These are phyloP conservation scores for Oreochromis grahami DNA, from an alignment of 2,797 vertebrate species.

Conservation along the genomic window DNA sequence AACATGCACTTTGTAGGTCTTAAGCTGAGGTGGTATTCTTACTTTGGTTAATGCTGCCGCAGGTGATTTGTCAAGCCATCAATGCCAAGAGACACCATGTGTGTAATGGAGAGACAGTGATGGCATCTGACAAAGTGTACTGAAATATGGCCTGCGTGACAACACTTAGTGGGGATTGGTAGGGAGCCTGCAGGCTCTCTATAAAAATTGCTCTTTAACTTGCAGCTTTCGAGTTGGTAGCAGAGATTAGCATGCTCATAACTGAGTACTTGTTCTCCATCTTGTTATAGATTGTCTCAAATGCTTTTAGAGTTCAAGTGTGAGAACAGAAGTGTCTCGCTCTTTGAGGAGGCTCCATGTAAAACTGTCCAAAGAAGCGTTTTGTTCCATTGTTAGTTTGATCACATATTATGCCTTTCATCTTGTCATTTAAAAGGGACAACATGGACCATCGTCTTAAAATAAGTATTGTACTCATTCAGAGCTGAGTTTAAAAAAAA, in stretches of 20 bases:
- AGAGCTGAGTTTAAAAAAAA: neutral
- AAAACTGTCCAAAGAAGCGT: neutral
- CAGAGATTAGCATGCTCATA: neutral
- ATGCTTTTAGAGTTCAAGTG: rapidly evolving
- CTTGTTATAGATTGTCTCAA: neutral
- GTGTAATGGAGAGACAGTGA: neutral
- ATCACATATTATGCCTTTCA: rapidly evolving
- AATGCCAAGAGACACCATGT: neutral
- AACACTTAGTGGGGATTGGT: neutral
- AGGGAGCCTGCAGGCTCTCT: neutral
- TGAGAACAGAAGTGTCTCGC: neutral
- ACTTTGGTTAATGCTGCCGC: neutral
- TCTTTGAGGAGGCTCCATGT: neutral
- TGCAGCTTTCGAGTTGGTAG: neutral
- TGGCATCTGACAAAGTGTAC: neutral
- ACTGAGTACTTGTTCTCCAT: neutral
- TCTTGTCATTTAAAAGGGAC: neutral
- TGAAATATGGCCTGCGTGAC: neutral
- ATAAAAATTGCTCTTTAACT: neutral
- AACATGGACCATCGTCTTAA: neutral
- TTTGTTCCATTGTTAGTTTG: neutral
- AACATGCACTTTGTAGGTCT: neutral
- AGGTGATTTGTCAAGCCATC: neutral
- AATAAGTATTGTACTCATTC: rapidly evolving
- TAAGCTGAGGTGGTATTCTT: rapidly evolving